Evolutionary conservation across 2,797 vertebrate species (phyloP), one percentile per base, ranked within the genome.

Genomic region (Hippoglossus hippoglossus): DNA sequence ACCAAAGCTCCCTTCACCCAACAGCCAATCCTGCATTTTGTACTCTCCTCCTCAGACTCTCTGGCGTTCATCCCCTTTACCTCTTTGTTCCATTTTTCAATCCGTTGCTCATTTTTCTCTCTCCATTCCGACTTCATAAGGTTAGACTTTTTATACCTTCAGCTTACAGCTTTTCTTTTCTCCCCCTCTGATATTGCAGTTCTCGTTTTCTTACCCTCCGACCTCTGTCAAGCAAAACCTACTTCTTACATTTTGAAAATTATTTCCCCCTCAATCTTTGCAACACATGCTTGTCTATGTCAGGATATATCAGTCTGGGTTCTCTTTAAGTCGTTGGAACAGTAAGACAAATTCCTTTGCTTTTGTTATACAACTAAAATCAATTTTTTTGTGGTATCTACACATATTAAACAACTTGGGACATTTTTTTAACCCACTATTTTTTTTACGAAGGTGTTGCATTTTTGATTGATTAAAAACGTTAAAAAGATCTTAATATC

Each of bases 1-100:
- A 86, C 85, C 73, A 84, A 70, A 87, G 83, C 83, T 80, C 67
- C 75, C 67, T 75, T 83, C 73, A 77, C 82, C 57, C 28, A 18
- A 63, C 69, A 82, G 69, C 75, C 83, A 84, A 76, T 83, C 73
- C 82, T 66, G 60, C 62, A 24, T 75, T 68, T 75, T 81, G 69
- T 72, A 47, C 62, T 59, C 52, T n/a, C 39, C 0, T 31, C 63
- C 67, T 57, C 71, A 26, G 36, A 59, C 65, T 66, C 67, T 67
- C 25, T 64, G 34, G 41, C 44, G 0, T 46, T 55, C 52, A 46
- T 24, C 57, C 16, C 22, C 53, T 18, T 54, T 58, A 65, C 71
- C 69, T 55, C 26, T 59, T 57, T 74, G 60, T 39, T 71, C 60
- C 59, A 61, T 73, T 80, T 78, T 74, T 77, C 57, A 75, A 58